Percentiles rank a stretch among this genome's conserved stretches.
These are phyloP conservation scores for Orcinus orca DNA, from an alignment of 2,113 vertebrate genomes.

Conservation along the genomic window DNA sequence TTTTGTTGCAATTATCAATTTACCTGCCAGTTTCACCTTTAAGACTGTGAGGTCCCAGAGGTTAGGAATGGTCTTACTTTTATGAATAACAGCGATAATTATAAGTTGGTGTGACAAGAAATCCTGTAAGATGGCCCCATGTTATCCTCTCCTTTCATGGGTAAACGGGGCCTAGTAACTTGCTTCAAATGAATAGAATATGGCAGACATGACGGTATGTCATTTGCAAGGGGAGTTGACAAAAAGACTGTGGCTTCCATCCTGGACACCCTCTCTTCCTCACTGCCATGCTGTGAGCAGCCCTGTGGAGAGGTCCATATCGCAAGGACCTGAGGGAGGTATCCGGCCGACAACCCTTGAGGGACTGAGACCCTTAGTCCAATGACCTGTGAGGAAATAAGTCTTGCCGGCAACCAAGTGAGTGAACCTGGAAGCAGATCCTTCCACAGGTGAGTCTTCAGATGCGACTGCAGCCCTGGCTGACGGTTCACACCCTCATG, in stretches of 20 bases:
- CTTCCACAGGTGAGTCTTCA: neutral
- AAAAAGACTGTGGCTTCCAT: neutral
- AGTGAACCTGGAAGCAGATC: neutral
- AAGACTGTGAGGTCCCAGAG: neutral
- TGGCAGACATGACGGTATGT: neutral
- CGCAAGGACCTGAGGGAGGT: neutral
- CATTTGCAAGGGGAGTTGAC: neutral
- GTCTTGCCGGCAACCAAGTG: neutral
- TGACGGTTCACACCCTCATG: neutral
- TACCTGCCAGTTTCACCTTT: neutral
- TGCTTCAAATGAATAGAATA: neutral
- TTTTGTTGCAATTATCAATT: neutral
- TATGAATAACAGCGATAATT: neutral
- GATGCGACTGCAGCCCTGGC: neutral
- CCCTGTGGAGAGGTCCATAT: neutral
- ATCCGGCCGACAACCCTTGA: neutral
- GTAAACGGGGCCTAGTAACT: neutral
- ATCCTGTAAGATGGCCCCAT: neutral
- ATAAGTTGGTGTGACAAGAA: neutral
- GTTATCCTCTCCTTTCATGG: neutral
- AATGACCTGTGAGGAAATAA: neutral
- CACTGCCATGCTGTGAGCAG: neutral
- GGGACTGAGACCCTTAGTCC: neutral
- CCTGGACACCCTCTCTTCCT: neutral
- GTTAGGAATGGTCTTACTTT: neutral